phyloP scores from a whole-genome alignment of 2,113 vertebrate species.

The cattle (Bos taurus) region DNA sequence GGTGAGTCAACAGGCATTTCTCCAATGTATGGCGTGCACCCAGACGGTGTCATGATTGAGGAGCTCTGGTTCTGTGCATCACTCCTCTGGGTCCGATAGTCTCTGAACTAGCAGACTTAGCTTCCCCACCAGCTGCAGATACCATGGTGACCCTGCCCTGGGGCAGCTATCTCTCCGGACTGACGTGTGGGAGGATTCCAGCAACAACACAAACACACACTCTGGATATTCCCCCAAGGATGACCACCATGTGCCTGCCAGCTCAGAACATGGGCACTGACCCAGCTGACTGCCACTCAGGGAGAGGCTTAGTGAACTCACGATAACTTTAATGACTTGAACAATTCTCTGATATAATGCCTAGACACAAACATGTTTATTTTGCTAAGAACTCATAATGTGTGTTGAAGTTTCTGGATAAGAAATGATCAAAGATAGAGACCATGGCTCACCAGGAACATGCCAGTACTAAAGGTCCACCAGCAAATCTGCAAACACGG shows the following conservation, averaged over 20 bases:
- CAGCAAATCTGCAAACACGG: not conserved
- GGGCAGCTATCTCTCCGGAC: not conserved
- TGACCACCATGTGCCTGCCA: not conserved
- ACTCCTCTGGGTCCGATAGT: not conserved
- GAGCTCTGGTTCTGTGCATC: not conserved
- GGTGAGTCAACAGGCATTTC: constrained; percentile 20
- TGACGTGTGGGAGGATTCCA: not conserved
- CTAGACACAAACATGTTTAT: not conserved
- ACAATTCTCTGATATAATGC: not conserved
- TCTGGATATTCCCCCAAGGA: not conserved
- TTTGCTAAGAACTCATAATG: not conserved
- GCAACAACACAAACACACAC: not conserved
- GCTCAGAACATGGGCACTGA: not conserved
- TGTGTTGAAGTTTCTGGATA: not conserved
- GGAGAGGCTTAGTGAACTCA: not conserved
- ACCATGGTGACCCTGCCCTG: not conserved
- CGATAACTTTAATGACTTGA: not conserved
- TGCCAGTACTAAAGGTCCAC: not conserved
- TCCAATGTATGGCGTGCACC: not conserved
- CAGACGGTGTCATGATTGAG: not conserved
- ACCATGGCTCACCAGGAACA: not conserved
- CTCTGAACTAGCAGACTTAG: not conserved
- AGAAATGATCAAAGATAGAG: not conserved
- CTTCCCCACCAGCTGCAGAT: not conserved
- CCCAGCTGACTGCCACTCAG: not conserved